Base-by-base conservation (phyloP, 2,113 vertebrate species). In the Pteruthius melanotis region DNA sequence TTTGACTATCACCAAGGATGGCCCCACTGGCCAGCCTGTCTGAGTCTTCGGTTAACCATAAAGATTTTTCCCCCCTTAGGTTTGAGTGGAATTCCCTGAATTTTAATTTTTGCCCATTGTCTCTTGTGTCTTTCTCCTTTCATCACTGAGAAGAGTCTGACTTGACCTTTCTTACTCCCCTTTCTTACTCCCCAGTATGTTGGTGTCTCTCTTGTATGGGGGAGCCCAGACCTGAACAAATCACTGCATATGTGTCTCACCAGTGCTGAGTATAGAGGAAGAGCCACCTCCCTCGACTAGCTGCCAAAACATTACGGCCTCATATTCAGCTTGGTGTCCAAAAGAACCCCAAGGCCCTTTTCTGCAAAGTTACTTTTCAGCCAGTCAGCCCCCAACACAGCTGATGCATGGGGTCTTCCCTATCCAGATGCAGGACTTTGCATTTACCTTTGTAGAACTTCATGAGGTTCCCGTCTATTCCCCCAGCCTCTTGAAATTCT, bases 241-340 rank as follows among this genome's bases (percentile, higher is more conserved):
- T 16, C 30, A 19, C 39, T 49, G 37, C 11, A 63, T 44, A 20
- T 35, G 13, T 4, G 1, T 49, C 53, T 68, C 70, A 85, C 20
- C 24, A 78, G 28, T 33, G 18, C 18, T 64, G 24, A 77, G 4
- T 22, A 68, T 3, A 74, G 33, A 7, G 37, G 9, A 42, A 84
- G 20, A 57, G 53, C 15, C 27, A 57, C 17, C 3, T 61, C 5
- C 24, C 22, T 71, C 0, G 0, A 23, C 10, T 7, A 61, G 19
- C 37, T 76, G 40, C 16, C 61, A 56, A 47, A 44, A 75, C 12
- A 23, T 39, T 35, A 19, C 24, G 65, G 40, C 21, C 21, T 79
- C 35, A 49, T 35, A 22, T 40, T 90, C 31, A 79, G 5, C 44
- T 44, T 54, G 17, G 24, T 54, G 39, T 39, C 15, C 42, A 77